Evolutionary conservation across 2,888 invertebrate species (phyloP).

Genomic region (Eucera pruinosa): DNA sequence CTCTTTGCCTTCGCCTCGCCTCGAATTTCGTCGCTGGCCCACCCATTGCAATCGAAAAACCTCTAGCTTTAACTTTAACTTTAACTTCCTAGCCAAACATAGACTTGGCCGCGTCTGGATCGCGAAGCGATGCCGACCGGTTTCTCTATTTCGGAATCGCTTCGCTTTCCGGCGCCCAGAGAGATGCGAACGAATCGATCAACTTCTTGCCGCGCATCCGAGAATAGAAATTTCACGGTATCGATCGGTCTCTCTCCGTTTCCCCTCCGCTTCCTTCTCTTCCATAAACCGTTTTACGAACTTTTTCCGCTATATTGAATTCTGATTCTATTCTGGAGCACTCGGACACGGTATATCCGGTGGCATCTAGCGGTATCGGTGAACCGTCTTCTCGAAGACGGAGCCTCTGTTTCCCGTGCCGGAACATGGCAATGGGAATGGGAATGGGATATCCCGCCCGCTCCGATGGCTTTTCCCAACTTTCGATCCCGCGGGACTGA

Average conservation of each 20-base stretch:
- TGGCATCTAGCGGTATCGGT: conserved; percentile 72
- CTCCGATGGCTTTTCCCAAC: conserved; percentile 75
- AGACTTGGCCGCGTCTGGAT: no score
- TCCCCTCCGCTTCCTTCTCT: not conserved
- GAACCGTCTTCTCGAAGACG: conserved; percentile 53
- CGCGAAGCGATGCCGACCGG: no score
- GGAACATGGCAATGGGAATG: conserved; percentile 22
- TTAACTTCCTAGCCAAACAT: no score
- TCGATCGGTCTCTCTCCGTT: conserved; percentile 15
- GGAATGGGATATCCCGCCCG: conserved; percentile 58
- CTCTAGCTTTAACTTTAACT: no score
- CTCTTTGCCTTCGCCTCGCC: not conserved
- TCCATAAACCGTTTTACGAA: conserved; percentile 60
- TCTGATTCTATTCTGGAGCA: conserved; percentile 70
- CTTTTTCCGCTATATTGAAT: conserved; percentile 75
- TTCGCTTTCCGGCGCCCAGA: not conserved
- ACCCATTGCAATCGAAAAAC: no score
- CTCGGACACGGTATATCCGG: conserved; percentile 47
- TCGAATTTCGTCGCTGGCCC: no score
- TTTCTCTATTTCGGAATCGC: no score
- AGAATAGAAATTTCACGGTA: conserved; percentile 44
- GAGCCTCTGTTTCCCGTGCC: conserved; percentile 58
- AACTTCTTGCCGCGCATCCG: not conserved
- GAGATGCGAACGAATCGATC: conserved; percentile 31
- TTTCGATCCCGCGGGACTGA: conserved; percentile 72